Evolutionary conservation across 2,113 vertebrate species (phyloP), one percentile per base, ranked within the genome.

Genomic region (Ascaphus truei): DNA sequence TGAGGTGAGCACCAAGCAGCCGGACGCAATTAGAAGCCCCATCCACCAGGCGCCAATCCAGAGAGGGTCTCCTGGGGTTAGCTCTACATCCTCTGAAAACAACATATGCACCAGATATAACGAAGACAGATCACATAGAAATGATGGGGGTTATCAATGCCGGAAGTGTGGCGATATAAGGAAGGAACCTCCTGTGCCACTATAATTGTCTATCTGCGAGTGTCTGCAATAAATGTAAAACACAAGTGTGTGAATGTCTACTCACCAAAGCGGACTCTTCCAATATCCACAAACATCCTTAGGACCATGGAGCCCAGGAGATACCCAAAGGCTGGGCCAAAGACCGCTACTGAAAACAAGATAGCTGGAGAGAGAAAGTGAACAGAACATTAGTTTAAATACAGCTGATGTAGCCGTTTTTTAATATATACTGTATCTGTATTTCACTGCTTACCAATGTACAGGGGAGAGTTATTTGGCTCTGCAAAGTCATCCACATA

Each of bases 11-110:
- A 91, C 74, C 76, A 99, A 75, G 72, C 81, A 86, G 61, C 75
- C 91, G 0, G 92, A 84, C 30, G 92, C 83, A 64, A 99, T 83
- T 61, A 99, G 89, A 57, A 98, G 86, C 22, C 97, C 97, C 68
- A 99, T 77, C 97, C 97, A 99, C 97, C 97, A 99, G 50, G 96
- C 97, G 30, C 97, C 97, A 0, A 98, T 92, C 96, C 96, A 99
- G 29, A 92, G 92, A 20, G 93, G 94, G 74, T 98, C 96, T 3
- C 25, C 13, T 0, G 84, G 88, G 2, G 47, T 87, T 85, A 99
- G 73, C 62, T 89, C 81, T 43, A 86, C 72, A 2, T 78, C 4
- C 3, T 76, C 85, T 84, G 78, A 23, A 78, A 85, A 57, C 58
- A 48, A 76, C 50, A 67, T 59, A n/a, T n/a, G n/a, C 7, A 29